Evolutionary conservation across 2,888 invertebrate species (phyloP).

Genomic region (Caenorhabditis angaria): DNA sequence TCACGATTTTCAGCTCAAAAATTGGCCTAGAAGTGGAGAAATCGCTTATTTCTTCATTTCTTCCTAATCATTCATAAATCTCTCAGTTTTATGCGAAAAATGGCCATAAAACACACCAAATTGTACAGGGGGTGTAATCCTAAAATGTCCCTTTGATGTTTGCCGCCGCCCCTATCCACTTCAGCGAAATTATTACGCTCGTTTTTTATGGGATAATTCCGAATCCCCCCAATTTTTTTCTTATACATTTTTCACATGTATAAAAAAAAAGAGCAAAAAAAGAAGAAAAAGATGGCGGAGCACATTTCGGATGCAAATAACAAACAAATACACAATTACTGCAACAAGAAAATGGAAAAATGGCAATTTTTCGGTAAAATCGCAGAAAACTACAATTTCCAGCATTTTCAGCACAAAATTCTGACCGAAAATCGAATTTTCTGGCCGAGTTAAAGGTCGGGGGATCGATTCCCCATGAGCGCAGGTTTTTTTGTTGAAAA

Average conservation of each 20-base stretch:
- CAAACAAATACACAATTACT: constrained; percentile 11
- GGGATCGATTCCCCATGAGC: background rate
- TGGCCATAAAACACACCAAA: too few relatives aligned
- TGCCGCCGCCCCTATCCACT: background rate
- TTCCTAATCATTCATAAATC: too few relatives aligned
- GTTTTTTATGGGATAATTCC: background rate
- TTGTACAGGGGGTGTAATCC: too few relatives aligned
- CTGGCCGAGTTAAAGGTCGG: background rate
- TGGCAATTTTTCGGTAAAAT: background rate
- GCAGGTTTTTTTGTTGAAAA: background rate
- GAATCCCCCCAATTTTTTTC: background rate
- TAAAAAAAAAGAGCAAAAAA: too few relatives aligned
- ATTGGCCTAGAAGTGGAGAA: background rate
- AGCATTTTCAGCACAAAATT: background rate
- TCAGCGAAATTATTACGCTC: background rate
- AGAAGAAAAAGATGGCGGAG: background rate
- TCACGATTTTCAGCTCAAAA: background rate
- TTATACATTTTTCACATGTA: too few relatives aligned
- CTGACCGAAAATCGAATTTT: background rate
- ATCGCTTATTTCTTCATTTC: background rate
- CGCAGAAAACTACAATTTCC: too few relatives aligned
- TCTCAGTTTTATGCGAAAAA: too few relatives aligned
- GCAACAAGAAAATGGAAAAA: background rate
- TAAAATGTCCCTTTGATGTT: too few relatives aligned
- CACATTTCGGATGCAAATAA: constrained; percentile 4